Base-by-base conservation (phyloP, 2,888 invertebrate species). In the Rhimphoctona megacephalus region DNA sequence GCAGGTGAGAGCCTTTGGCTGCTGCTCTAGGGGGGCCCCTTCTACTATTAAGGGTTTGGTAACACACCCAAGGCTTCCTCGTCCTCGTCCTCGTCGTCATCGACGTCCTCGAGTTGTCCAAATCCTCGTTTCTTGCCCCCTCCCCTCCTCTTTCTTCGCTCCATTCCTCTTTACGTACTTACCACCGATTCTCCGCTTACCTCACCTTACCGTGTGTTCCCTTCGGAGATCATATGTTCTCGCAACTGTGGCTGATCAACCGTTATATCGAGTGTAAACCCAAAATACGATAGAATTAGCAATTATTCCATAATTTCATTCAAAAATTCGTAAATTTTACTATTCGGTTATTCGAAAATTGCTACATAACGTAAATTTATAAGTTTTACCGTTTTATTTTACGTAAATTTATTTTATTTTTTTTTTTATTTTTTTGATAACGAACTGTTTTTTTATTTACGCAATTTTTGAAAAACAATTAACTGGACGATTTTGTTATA, bases 1-100 rank as follows among this genome's bases (percentile, higher is more conserved):
- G 91, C 92, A 92, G 92, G 92, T 91, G 92, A 90, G 92, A 90
- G 88, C 86, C 84, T 83, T 88, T 69, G 57, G 82, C 89, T 76
- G 78, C 43, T 83, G 72, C 84, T 84, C 81, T 78, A 88, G 79
- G 92, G 92, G 92, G 91, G 84, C 88, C 88, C 89, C 73, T 85
- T 87, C 64, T 70, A 33, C 74, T 67, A 81, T 85, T 86, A 82
- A 85, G 85, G 86, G 81, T 82, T 81, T 36, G 25, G 76, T 74
- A 81, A 76, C 69, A 67, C 67, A 82, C 67, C 36, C 82, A 57
- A 76, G 82, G 82, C 76, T 76, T 85, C 85, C 77, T 73, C 78
- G 67, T 54, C 85, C 77, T 73, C 78, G 67, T 54, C 70, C 46
- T 81, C 77, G 81, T 70, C 77, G 81, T 66, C 82, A 54, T 70